phyloP scores from a whole-genome alignment of 2,797 vertebrate genomes.

The Sebastes itinus region DNA sequence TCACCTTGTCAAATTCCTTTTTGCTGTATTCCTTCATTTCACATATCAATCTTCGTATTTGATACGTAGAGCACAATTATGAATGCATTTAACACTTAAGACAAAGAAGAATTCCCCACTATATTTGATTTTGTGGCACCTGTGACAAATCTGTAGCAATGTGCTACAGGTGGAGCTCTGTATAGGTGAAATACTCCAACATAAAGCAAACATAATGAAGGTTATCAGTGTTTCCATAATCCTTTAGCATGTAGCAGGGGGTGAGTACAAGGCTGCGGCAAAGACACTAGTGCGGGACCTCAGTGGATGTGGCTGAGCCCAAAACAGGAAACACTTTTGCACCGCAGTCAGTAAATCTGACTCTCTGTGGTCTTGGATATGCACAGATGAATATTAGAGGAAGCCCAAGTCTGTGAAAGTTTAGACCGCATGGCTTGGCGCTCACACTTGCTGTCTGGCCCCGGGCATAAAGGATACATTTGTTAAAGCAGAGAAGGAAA shows the following conservation, averaged over 20 bases:
- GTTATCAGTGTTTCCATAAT: neutral
- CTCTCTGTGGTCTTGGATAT: constrained; percentile 74
- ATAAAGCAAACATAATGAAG: neutral
- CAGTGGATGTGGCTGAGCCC: constrained; percentile 79
- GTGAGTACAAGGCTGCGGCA: constrained; percentile 29
- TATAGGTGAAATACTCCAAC: neutral
- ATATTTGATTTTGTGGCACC: neutral
- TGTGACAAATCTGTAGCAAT: neutral
- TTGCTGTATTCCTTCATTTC: neutral
- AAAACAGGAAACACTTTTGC: constrained; percentile 80
- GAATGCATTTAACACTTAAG: neutral
- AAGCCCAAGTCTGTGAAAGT: constrained; percentile 78
- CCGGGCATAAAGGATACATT: constrained; percentile 63
- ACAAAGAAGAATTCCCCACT: neutral
- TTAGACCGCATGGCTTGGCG: constrained; percentile 68
- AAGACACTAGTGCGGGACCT: constrained; percentile 53
- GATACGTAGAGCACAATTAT: neutral
- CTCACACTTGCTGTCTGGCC: constrained; percentile 56
- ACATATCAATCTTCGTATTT: neutral
- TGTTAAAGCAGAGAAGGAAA: constrained; percentile 58
- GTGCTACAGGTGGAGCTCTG: neutral
- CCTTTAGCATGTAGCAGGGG: constrained; percentile 17
- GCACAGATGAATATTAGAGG: constrained; percentile 75
- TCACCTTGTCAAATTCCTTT: neutral
- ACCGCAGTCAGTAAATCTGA: constrained; percentile 78